Evolutionary conservation across 2,113 vertebrate genomes (phyloP).

Genomic region (Noturus placidus): DNA sequence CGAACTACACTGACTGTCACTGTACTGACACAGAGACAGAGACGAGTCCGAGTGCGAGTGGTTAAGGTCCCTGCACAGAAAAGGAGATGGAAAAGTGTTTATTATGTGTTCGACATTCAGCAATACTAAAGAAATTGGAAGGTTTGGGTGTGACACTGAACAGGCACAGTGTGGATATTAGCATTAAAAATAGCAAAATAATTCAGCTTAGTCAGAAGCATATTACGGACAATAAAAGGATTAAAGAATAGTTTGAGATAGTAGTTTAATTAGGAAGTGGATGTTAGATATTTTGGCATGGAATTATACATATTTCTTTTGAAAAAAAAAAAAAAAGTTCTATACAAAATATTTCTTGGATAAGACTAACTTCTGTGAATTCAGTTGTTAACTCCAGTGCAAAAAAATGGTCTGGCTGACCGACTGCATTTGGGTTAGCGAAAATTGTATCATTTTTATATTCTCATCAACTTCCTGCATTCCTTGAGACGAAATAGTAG

Average conservation of each 20-base stretch:
- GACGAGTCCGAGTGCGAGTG: conserved; percentile 89
- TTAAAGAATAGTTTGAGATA: neutral
- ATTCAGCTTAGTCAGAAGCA: neutral
- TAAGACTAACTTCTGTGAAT: neutral
- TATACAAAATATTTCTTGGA: neutral
- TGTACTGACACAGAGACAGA: conserved; percentile 76
- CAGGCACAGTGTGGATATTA: neutral
- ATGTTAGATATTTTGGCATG: neutral
- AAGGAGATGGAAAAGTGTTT: neutral
- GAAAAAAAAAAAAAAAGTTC: too few species aligned
- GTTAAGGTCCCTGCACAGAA: conserved; percentile 79
- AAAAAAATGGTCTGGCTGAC: too few species aligned
- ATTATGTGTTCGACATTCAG: neutral
- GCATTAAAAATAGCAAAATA: neutral
- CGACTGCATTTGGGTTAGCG: too few species aligned
- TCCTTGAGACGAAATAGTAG: too few species aligned
- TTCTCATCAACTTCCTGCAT: too few species aligned
- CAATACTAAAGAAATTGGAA: neutral
- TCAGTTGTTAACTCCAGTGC: neutral
- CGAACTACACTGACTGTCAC: conserved; percentile 68
- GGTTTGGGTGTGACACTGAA: neutral
- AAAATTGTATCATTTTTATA: too few species aligned
- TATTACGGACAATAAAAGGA: neutral
- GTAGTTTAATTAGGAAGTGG: neutral
- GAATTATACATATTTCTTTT: neutral